These are phyloP conservation scores for Scaptomyza polygonia DNA, from an alignment of 2,888 invertebrate genomes.

Conservation along the genomic window DNA sequence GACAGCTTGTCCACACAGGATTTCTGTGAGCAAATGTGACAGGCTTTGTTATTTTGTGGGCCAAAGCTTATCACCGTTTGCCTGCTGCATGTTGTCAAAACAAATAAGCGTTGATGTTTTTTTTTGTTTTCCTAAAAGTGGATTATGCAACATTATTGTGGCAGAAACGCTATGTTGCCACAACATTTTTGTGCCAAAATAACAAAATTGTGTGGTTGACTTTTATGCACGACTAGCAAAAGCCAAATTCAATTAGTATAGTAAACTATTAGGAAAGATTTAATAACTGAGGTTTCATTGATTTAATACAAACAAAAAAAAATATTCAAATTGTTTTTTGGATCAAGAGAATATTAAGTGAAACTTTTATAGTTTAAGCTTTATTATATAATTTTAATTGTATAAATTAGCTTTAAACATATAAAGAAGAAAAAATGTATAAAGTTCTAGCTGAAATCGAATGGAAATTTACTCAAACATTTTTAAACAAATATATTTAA, in stretches of 20 bases:
- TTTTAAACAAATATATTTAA: too few relatives aligned
- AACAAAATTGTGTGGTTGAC: constrained; percentile 35
- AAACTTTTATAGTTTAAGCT: too few relatives aligned
- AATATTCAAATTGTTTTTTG: too few relatives aligned
- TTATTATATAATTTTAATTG: too few relatives aligned
- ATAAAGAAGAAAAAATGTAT: too few relatives aligned
- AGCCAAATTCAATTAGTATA: constrained; percentile 12
- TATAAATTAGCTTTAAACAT: too few relatives aligned
- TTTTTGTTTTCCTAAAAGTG: constrained; percentile 27
- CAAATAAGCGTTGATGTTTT: constrained; percentile 51
- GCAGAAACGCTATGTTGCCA: constrained; percentile 26
- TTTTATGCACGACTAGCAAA: constrained; percentile 24
- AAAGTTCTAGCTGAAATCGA: too few relatives aligned
- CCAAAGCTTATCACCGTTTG: constrained; percentile 36
- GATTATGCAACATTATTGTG: constrained; percentile 49
- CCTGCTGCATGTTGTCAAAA: constrained; percentile 44
- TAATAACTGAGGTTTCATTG: neutral
- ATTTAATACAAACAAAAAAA: too few relatives aligned
- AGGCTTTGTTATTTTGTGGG: constrained; percentile 36
- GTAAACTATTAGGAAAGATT: constrained; percentile 27
- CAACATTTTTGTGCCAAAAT: constrained; percentile 27
- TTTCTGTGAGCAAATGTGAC: constrained; percentile 46
- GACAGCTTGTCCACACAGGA: constrained; percentile 19
- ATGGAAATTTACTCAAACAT: too few relatives aligned
- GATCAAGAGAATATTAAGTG: too few relatives aligned